Percentiles rank a stretch among this genome's conserved stretches.
phyloP scores from a whole-genome alignment of 2,797 vertebrate species.

The Oryzias sinensis region DNA sequence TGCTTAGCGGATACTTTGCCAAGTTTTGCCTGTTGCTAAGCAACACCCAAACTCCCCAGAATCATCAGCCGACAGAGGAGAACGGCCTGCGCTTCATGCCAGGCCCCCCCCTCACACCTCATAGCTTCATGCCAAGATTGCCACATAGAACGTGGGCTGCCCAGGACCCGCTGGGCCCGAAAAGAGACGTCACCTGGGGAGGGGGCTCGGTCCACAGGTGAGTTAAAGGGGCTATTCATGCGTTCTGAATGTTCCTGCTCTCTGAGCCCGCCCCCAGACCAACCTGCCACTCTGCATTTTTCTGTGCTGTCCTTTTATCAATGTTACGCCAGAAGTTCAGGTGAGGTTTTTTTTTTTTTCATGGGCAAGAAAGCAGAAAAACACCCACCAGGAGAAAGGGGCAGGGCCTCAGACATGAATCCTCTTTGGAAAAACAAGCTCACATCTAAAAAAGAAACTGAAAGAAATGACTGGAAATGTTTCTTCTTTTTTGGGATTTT shows the following conservation, averaged over 20 bases:
- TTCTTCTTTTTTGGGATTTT: conserved; percentile 34
- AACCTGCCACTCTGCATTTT: too few species aligned
- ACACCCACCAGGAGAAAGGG: too few species aligned
- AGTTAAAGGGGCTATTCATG: conserved; percentile 22
- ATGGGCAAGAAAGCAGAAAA: too few species aligned
- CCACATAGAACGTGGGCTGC: conserved; percentile 40
- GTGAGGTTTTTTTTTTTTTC: too few species aligned
- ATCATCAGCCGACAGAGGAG: conserved; percentile 71
- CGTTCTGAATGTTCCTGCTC: too few species aligned
- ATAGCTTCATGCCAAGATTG: conserved; percentile 53
- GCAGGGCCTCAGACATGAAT: too few species aligned
- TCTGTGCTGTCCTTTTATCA: too few species aligned
- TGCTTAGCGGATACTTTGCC: conserved; percentile 69
- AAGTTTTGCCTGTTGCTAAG: conserved; percentile 82
- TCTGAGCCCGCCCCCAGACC: too few species aligned
- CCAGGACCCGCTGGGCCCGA: not conserved
- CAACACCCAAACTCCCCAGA: conserved; percentile 79
- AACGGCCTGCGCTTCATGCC: conserved; percentile 58
- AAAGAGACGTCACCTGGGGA: conserved; percentile 45
- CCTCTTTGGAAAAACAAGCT: too few species aligned
- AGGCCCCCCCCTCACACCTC: conserved; percentile 46
- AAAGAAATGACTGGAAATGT: too few species aligned
- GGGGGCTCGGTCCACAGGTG: conserved; percentile 52
- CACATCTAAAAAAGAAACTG: too few species aligned
- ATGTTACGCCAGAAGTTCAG: too few species aligned